These are phyloP conservation scores for Rhea pennata DNA, from an alignment of 2,113 vertebrate genomes.

Conservation along the genomic window DNA sequence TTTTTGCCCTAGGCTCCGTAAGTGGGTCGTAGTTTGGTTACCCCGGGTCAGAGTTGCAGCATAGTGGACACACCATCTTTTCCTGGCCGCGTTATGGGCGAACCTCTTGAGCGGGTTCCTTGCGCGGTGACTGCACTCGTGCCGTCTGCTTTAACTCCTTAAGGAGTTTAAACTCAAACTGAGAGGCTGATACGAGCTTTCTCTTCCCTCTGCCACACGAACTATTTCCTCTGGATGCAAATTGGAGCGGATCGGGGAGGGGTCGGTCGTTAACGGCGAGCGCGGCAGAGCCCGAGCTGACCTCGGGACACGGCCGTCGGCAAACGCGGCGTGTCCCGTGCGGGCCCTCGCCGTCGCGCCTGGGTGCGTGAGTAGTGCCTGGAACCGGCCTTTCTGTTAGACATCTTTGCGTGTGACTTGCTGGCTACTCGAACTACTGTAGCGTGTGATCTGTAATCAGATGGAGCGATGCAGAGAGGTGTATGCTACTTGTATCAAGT, in stretches of 20 bases:
- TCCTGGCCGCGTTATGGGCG: not conserved
- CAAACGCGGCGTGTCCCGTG: too few species aligned
- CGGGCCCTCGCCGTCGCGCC: not conserved
- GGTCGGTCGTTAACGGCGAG: not conserved
- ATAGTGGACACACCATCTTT: not conserved
- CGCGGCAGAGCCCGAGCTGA: not conserved
- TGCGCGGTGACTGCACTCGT: accelerated
- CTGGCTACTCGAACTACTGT: not conserved
- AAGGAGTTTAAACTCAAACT: not conserved
- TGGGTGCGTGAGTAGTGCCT: not conserved
- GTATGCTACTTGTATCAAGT: not conserved
- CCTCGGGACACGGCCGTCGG: not conserved
- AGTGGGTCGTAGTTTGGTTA: not conserved
- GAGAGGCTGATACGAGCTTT: not conserved
- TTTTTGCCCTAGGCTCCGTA: not conserved
- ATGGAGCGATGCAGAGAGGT: not conserved
- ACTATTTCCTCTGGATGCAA: not conserved
- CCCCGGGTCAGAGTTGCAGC: too few species aligned
- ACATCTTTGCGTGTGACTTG: not conserved
- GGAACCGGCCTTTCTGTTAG: not conserved
- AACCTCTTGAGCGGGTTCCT: not conserved
- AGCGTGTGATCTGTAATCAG: slow-evolving; percentile 54
- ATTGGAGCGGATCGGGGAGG: not conserved
- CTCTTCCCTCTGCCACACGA: not conserved
- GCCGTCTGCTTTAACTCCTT: not conserved